A percentile compares a stretch with the other conserved stretches of the same genome.
Evolutionary conservation across 2,797 vertebrate genomes (phyloP).

Genomic region (Acanthiza pusilla): DNA sequence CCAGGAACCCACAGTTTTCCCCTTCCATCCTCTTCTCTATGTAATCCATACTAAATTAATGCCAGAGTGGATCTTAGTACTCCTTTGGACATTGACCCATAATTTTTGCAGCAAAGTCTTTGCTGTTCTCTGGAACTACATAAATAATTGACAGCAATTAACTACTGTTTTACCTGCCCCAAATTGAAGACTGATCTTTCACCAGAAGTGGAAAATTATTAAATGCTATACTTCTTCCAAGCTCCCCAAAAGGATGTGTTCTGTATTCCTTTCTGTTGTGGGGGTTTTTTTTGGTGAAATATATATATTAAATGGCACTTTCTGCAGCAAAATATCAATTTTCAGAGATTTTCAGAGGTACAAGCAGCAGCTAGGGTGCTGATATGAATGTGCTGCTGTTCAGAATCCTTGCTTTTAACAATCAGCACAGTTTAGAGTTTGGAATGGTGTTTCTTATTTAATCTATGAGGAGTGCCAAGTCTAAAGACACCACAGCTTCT

Average conservation of each 20-base stretch:
- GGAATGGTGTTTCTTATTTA: not conserved
- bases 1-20: not conserved
- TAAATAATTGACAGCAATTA: slow-evolving; percentile 41
- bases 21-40: not conserved
- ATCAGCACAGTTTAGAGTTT: not conserved
- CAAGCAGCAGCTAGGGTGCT: not conserved
- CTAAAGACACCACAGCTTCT: not conserved
- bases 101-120: not conserved
- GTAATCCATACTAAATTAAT: not conserved
- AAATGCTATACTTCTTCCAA: not conserved
- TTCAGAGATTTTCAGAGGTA: not conserved
- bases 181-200: slow-evolving; percentile 1
- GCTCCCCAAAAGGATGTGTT: not conserved
- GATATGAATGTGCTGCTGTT: not conserved
- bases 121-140: not conserved
- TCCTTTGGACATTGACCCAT: not conserved
- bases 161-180: slow-evolving; percentile 10
- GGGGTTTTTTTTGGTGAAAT: not conserved
- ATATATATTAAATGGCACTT: not conserved
- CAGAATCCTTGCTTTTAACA: not conserved
- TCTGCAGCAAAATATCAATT: not conserved
- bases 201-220: not conserved
- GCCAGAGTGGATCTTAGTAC: not conserved
- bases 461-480: not conserved
- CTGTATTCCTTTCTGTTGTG: not conserved